Evolutionary conservation across 2,113 vertebrate genomes (phyloP), one percentile per base, ranked within the genome.

Genomic region (Neomonachus schauinslandi): DNA sequence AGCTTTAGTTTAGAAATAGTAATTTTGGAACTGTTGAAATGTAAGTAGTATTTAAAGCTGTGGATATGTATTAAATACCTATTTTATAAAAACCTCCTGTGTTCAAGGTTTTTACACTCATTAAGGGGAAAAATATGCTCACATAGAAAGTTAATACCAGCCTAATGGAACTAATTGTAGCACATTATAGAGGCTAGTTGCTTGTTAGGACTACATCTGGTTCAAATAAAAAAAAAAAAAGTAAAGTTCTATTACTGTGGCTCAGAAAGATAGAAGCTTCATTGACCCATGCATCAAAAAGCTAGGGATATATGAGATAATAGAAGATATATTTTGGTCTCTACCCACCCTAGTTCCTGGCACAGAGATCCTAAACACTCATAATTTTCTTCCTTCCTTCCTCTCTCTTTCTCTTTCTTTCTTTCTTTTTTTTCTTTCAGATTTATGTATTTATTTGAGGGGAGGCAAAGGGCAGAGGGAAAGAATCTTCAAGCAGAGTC

Each of bases 31-130:
- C 4, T 94, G 21, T 15, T 67, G 55, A 61, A 91, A 79, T 88
- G 13, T 91, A 80, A 91, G 93, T 57, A 49, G 26, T 59, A 46
- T 90, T 98, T 89, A 81, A 89, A 96, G n/a, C 36, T 94, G 51
- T 88, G 24, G 16, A 71, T 92, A 81, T 65, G 33, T 79, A 51
- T 86, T 89, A 89, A 67, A 76, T 65, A 77, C 51, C 22, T 81
- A 63, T 55, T 86, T 95, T 85, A 77, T 87, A 86, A 94, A 92
- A 94, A 86, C 22, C 76, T 89, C 26, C 55, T 53, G 2, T 55
- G 39, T 85, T 89, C n/a, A 51, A 90, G 22, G 1, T 96, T 76
- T 42, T 71, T 82, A 67, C 7, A 88, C 6, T 88, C 16, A 79
- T 89, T 53, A 42, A 26, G 49, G 36, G 53, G 12, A 21, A 86